Conservation (phyloP, 2,888 invertebrate genomes). For the Celastrina argiolus region DNA sequence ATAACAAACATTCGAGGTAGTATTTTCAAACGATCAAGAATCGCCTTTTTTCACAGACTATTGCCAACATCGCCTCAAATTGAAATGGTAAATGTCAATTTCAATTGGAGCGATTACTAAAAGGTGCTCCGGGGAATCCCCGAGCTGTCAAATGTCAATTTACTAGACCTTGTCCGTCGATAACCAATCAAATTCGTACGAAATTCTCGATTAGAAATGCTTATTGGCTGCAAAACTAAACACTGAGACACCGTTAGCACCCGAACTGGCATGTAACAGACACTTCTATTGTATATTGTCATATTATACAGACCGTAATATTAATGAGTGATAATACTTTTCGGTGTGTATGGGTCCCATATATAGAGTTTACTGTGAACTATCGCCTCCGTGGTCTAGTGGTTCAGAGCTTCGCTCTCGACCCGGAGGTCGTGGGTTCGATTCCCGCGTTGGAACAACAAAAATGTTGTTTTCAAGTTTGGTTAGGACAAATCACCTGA, state of each 20-base stretch:
- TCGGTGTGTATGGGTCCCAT: too few relatives aligned
- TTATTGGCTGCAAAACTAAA: conserved; percentile 1
- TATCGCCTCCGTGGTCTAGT: too few relatives aligned
- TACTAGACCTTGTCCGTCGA: conserved; percentile 10
- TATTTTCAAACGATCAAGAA: too few relatives aligned
- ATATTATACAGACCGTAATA: too few relatives aligned
- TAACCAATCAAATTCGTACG: not conserved
- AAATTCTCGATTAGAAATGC: conserved; percentile 3
- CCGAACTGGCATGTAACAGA: not conserved
- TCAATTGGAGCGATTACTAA: not conserved
- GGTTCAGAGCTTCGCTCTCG: too few relatives aligned
- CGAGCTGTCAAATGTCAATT: not conserved
- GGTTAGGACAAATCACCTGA: too few relatives aligned
- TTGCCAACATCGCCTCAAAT: not conserved
- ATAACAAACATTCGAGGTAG: too few relatives aligned
- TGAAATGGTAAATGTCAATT: not conserved
- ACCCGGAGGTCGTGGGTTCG: too few relatives aligned
- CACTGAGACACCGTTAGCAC: conserved; percentile 1
- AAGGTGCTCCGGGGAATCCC: not conserved
- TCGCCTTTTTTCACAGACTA: not conserved
- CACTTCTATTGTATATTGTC: not conserved
- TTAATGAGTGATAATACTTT: too few relatives aligned
- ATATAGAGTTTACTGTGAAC: too few relatives aligned
- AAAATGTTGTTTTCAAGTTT: too few relatives aligned
- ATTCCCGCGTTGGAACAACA: too few relatives aligned